phyloP scores from a whole-genome alignment of 2,113 vertebrate species.

The Anguilla rostrata region DNA sequence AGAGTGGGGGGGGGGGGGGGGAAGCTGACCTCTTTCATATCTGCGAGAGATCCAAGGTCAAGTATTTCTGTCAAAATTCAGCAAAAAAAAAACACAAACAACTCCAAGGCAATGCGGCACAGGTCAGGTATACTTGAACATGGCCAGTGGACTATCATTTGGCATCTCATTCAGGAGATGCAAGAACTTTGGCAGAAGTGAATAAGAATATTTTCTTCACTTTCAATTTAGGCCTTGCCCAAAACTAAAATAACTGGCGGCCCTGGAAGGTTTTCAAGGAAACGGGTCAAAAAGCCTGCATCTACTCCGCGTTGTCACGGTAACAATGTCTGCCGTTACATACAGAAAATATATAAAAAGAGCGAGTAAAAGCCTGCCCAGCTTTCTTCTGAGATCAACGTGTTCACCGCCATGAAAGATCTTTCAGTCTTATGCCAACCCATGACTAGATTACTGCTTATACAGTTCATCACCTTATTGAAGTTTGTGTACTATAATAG shows the following conservation, averaged over 20 bases:
- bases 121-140: background rate
- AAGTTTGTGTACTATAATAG: constrained; percentile 5
- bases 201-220: background rate
- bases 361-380: background rate
- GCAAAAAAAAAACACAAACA: background rate
- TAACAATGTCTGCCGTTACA: too few species aligned
- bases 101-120: background rate
- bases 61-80: background rate
- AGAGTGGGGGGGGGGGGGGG: background rate
- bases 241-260: background rate
- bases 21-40: background rate
- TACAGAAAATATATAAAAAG: background rate
- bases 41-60: background rate
- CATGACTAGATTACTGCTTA: background rate
- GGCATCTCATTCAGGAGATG: too few species aligned
- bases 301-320: background rate
- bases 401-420: background rate
- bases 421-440: background rate
- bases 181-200: too few species aligned
- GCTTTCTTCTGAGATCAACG: background rate
- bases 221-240: too few species aligned
- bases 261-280: background rate
- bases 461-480: constrained; percentile 1
- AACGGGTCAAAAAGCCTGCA: background rate
- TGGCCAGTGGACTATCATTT: too few species aligned